phyloP scores from a whole-genome alignment of 2,113 vertebrate species.

The Colaptes auratus region DNA sequence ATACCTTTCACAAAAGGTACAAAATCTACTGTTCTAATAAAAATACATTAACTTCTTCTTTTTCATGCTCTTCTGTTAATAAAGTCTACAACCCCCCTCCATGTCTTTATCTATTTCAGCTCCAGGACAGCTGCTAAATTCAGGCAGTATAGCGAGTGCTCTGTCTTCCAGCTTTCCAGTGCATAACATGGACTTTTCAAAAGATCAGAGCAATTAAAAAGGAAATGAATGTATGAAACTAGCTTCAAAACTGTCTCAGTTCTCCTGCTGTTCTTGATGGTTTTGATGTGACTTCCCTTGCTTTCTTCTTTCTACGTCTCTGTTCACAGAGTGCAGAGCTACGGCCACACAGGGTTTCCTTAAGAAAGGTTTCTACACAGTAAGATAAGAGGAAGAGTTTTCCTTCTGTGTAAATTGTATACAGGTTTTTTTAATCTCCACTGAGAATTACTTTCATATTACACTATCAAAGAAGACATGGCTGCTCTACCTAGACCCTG shows the following conservation, averaged over 20 bases:
- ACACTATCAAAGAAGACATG: constrained; percentile 13
- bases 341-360: neutral
- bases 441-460: neutral
- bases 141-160: neutral
- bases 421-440: neutral
- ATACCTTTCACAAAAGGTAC: neutral
- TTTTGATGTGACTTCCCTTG: neutral
- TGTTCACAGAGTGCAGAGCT: constrained; percentile 8
- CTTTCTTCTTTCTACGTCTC: neutral
- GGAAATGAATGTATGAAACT: constrained; percentile 15
- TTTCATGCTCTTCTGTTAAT: neutral
- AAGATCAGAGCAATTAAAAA: constrained; percentile 66
- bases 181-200: constrained; percentile 3
- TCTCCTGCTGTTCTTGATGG: neutral
- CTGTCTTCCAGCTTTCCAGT: constrained; percentile 1
- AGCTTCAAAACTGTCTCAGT: constrained; percentile 17
- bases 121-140: neutral
- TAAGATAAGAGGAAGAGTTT: neutral
- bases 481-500: neutral
- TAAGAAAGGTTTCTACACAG: neutral
- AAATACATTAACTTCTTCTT: neutral
- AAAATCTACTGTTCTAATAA: neutral
- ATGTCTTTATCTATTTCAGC: neutral
- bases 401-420: neutral
- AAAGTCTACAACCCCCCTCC: neutral